Evolutionary conservation across 1,140 invertebrate species (phyloP), one percentile per base, ranked within the genome.

Genomic region (Eueides isabella): DNA sequence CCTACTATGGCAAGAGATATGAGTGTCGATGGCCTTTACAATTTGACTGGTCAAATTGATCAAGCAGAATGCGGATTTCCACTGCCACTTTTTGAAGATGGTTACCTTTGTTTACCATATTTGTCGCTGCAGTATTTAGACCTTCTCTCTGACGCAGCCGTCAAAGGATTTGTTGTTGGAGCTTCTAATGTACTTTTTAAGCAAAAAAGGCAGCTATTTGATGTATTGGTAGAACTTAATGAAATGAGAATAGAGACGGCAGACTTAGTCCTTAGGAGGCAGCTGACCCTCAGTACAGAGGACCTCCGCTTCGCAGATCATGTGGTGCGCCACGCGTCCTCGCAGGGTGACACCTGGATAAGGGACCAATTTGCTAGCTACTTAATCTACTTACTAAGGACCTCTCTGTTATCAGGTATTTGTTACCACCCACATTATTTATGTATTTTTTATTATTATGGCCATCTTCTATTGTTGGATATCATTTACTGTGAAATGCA

Each of bases 181-280:
- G 99, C 99, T 9, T 99, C 98, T 41, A 99, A 99, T 95, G 96
- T 99, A 19, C 94, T 99, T 7, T 99, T 99, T 86, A 98, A 98
- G 90, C 98, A 99, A 85, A 99, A 99, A 85, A 96, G 96, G 73
- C 97, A 99, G 84, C 91, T 99, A 5, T 97, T 98, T 82, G 99
- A 99, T 94, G 97, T 98, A 33, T 93, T 99, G 66, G 95, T 99
- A 12, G 98, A 99, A 93, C 96, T 99, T 86, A 97, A 98, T 85
- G 96, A 96, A 82, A 96, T 96, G 62, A 96, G 97, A 85, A 96
- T 99, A 84, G 98, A 99, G 87, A 97, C 98, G 23, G 95, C 96
- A 71, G 98, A 99, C 93, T 92, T 96, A 63, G 96, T 98, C 69
- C 90, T 99, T 31, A 95, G 97, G 78, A 95, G 97, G 63, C 96